Conservation (phyloP, 2,113 vertebrate species). For the Oncorhynchus mykiss region DNA sequence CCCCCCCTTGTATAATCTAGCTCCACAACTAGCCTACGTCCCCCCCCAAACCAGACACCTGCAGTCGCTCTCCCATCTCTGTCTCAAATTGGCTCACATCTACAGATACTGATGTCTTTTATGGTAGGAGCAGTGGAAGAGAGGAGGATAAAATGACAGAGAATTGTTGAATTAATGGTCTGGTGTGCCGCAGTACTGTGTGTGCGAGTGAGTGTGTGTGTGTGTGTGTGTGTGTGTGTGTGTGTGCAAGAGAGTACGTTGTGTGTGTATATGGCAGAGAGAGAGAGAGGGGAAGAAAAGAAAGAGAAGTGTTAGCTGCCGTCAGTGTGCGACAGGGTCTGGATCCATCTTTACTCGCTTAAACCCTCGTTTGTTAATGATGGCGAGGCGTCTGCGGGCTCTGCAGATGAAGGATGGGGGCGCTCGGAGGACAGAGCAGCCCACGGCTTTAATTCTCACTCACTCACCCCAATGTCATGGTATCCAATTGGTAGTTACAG, state of each 20-base stretch:
- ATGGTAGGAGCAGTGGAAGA: not conserved
- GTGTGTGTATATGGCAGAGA: not conserved
- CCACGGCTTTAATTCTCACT: conserved; percentile 37
- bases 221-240: no score
- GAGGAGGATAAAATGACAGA: not conserved
- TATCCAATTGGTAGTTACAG: no score
- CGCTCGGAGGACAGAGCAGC: conserved; percentile 43
- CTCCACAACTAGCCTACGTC: not conserved
- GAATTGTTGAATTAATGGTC: conserved; percentile 2
- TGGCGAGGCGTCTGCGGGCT: conserved; percentile 9
- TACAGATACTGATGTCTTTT: not conserved
- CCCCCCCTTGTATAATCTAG: not conserved
- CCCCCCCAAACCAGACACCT: conserved; percentile 3
- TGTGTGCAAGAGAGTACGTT: no score
- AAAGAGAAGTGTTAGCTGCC: not conserved
- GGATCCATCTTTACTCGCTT: conserved; percentile 24
- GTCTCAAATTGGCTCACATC: not conserved
- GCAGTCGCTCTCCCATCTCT: conserved; percentile 14
- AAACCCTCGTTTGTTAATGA: conserved; percentile 33
- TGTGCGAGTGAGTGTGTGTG: not conserved
- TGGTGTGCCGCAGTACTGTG: not conserved
- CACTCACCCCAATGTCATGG: conserved; percentile 9
- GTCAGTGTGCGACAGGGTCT: not conserved
- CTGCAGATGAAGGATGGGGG: conserved; percentile 39
- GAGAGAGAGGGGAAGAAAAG: not conserved